Conservation (phyloP, 1,140 invertebrate species). For the Drosophila setifemur region DNA sequence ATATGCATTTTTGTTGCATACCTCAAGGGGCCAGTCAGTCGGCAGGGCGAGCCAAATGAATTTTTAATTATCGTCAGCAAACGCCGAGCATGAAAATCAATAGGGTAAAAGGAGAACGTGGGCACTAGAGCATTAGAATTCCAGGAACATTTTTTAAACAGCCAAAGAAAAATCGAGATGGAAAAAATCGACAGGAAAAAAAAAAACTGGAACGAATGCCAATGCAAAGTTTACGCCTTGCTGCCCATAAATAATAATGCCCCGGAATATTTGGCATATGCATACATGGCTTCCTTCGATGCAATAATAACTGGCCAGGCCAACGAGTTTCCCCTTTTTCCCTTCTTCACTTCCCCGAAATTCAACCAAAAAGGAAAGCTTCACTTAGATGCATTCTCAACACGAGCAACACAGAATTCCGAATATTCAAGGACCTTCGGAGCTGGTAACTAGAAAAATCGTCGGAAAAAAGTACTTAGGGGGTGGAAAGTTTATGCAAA, state of each 20-base stretch:
- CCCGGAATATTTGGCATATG: slow-evolving; percentile 7
- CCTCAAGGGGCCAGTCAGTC: slow-evolving; percentile 40
- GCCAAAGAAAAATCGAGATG: neutral
- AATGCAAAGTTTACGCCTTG: slow-evolving; percentile 36
- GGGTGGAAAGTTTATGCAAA: slow-evolving; percentile 50
- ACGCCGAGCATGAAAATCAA: slow-evolving; percentile 58
- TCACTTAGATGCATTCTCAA: slow-evolving; percentile 21
- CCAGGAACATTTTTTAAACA: slow-evolving; percentile 19
- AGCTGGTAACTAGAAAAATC: neutral
- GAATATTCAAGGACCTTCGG: slow-evolving; percentile 6
- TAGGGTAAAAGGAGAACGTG: slow-evolving; percentile 24
- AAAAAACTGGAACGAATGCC: slow-evolving; percentile 4
- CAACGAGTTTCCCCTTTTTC: neutral
- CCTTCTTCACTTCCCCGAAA: too few species aligned
- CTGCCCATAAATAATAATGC: slow-evolving; percentile 53
- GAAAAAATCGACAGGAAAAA: neutral
- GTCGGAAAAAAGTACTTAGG: too few species aligned
- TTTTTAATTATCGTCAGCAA: slow-evolving; percentile 71
- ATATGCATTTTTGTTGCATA: slow-evolving; percentile 75
- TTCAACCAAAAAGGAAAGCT: neutral
- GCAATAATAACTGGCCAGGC: slow-evolving; percentile 29
- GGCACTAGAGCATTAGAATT: slow-evolving; percentile 35
- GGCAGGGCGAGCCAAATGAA: slow-evolving; percentile 55
- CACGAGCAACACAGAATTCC: slow-evolving; percentile 10
- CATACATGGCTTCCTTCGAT: slow-evolving; percentile 27